Conservation (phyloP, 2,888 invertebrate species). For the Apodemia zela region DNA sequence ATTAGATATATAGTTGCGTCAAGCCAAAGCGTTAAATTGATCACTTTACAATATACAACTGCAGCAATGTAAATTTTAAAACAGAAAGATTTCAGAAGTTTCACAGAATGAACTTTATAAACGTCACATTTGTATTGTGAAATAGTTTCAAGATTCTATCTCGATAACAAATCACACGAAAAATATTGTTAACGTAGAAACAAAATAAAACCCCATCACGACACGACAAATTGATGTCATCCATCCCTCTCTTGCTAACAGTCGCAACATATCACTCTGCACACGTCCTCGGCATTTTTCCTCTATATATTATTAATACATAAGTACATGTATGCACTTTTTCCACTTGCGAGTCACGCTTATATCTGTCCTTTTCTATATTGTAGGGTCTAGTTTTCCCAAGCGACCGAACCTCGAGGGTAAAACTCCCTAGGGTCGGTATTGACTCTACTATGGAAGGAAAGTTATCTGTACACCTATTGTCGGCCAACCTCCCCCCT, state of each 20-base stretch:
- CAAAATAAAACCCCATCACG: constrained; percentile 80
- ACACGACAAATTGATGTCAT: constrained; percentile 79
- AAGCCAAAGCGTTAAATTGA: too few species aligned
- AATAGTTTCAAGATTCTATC: constrained; percentile 13
- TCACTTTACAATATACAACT: too few species aligned
- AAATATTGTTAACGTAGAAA: constrained; percentile 63
- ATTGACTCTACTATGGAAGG: constrained; percentile 79
- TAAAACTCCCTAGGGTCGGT: constrained; percentile 79
- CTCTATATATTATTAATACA: constrained; percentile 80
- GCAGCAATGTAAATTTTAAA: background rate
- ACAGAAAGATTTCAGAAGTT: background rate
- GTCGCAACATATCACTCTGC: constrained; percentile 77
- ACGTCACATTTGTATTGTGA: constrained; percentile 8
- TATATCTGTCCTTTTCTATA: constrained; percentile 73
- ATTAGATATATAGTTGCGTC: too few species aligned
- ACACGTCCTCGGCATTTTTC: constrained; percentile 79
- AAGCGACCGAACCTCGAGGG: constrained; percentile 78
- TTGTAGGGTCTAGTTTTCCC: constrained; percentile 81
- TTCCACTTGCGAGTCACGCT: constrained; percentile 46
- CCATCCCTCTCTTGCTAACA: constrained; percentile 77
- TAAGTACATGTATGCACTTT: constrained; percentile 69
- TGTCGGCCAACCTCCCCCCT: constrained; percentile 61
- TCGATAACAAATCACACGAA: constrained; percentile 32
- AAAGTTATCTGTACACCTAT: constrained; percentile 80
- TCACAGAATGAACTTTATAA: background rate